These are phyloP conservation scores for Tetragonisca angustula DNA, from an alignment of 2,888 invertebrate species.

Conservation along the genomic window DNA sequence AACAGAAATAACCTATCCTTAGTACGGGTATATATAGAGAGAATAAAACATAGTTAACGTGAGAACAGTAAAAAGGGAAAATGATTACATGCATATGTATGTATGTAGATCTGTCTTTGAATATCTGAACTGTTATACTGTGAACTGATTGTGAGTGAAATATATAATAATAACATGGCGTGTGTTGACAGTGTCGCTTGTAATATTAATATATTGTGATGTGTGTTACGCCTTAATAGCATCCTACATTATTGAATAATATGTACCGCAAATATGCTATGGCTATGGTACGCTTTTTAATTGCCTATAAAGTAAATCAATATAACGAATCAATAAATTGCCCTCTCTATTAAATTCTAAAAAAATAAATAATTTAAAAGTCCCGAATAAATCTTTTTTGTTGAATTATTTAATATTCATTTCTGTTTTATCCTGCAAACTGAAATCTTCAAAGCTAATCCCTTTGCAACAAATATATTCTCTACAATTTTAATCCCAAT, in stretches of 20 bases:
- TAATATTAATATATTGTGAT: neutral
- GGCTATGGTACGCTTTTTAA: neutral
- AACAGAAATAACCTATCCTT: neutral
- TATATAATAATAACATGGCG: constrained; percentile 4
- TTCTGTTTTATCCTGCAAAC: neutral
- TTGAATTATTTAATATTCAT: neutral
- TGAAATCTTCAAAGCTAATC: neutral
- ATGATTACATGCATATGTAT: neutral
- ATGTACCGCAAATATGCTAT: neutral
- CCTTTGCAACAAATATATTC: neutral
- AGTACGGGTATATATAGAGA: neutral
- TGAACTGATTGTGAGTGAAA: neutral
- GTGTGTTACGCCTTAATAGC: neutral
- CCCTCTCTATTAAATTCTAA: neutral
- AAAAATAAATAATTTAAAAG: neutral
- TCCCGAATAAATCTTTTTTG: neutral
- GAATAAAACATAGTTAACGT: neutral
- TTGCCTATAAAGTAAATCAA: neutral
- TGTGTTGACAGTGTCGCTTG: constrained; percentile 5
- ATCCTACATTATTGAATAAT: neutral
- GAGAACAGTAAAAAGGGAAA: neutral
- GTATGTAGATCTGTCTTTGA: constrained; percentile 8
- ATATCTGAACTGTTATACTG: neutral
- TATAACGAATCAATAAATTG: neutral
- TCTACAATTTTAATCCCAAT: neutral